Percentiles rank a stretch among this genome's conserved stretches.
Conservation (phyloP, 1,140 invertebrate species). For the Kradibia gibbosae region DNA sequence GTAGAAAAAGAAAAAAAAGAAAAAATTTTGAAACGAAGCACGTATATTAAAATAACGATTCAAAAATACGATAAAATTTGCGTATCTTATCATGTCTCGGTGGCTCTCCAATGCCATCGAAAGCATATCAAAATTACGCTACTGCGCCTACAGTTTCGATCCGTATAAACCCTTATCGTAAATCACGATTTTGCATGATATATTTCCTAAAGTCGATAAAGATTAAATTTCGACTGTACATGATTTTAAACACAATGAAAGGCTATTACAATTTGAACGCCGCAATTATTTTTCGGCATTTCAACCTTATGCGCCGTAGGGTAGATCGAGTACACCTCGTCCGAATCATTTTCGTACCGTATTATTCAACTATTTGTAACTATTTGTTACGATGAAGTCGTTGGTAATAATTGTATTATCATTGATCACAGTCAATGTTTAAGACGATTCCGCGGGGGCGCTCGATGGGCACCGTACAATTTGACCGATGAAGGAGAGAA, state of each 20-base stretch:
- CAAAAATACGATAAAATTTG: conserved; percentile 32
- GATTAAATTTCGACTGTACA: not conserved
- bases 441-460: no score
- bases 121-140: not conserved
- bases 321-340: no score
- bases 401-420: no score
- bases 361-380: no score
- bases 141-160: conserved; percentile 40
- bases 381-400: no score
- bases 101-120: not conserved
- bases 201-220: conserved; percentile 28
- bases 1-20: no score
- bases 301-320: not conserved
- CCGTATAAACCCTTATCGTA: conserved; percentile 43
- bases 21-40: not conserved
- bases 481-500: no score
- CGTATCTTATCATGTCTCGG: conserved; percentile 25
- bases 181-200: conserved; percentile 49
- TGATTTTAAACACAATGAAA: conserved; percentile 35
- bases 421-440: no score
- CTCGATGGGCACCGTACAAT: no score
- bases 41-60: not conserved
- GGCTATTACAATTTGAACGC: conserved; percentile 43
- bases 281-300: no score
- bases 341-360: no score